Percentiles rank a stretch among this genome's conserved stretches.
These are phyloP conservation scores for Myotis yumanensis DNA, from an alignment of 2,113 vertebrate genomes.

Conservation along the genomic window DNA sequence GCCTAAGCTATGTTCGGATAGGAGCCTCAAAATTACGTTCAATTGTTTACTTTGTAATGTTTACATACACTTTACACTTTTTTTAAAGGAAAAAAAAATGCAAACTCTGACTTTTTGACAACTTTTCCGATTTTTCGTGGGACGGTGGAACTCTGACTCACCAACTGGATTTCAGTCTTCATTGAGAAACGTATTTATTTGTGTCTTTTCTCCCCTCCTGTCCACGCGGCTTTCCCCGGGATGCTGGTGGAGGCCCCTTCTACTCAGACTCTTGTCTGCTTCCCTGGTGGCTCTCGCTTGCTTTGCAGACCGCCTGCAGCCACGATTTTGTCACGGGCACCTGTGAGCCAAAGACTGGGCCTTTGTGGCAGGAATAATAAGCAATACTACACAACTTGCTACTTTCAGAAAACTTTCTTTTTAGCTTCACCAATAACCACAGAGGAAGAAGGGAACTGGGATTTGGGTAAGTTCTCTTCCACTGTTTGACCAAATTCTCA, in stretches of 20 bases:
- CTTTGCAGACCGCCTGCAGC: constrained; percentile 72
- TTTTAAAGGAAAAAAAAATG: constrained; percentile 5
- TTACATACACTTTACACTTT: constrained; percentile 74
- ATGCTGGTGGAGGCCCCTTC: neutral
- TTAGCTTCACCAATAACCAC: constrained; percentile 70
- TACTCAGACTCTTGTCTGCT: constrained; percentile 38
- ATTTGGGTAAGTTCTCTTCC: constrained; percentile 71
- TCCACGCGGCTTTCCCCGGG: neutral
- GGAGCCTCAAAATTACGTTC: constrained; percentile 56
- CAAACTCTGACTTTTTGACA: constrained; percentile 68
- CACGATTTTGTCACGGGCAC: constrained; percentile 70
- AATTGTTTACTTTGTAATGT: constrained; percentile 77
- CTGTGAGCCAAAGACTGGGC: constrained; percentile 79
- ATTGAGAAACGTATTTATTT: constrained; percentile 53
- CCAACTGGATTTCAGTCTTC: constrained; percentile 52
- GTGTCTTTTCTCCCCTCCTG: neutral
- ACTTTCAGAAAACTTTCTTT: constrained; percentile 68
- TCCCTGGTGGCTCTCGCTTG: constrained; percentile 64
- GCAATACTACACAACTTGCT: constrained; percentile 78
- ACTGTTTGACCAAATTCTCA: constrained; percentile 65
- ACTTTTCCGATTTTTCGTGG: constrained; percentile 63
- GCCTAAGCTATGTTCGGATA: constrained; percentile 42
- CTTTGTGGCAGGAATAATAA: constrained; percentile 74
- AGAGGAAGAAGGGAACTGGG: constrained; percentile 75
- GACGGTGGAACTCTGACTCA: constrained; percentile 64